Evolutionary conservation across 2,888 invertebrate genomes (phyloP).

Genomic region (Latrodectus hesperus): DNA sequence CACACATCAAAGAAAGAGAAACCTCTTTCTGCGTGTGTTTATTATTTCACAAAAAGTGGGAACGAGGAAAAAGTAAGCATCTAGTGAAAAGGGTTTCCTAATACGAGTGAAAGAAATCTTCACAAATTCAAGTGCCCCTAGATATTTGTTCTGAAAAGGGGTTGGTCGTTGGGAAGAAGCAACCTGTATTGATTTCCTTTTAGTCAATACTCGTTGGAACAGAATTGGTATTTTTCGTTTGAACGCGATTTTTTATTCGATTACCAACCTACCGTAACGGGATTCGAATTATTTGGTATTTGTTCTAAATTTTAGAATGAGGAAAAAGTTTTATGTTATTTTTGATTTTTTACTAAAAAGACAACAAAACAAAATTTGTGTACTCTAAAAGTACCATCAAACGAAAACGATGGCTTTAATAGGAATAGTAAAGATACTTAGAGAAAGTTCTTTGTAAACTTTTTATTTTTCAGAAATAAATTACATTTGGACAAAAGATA

Average conservation of each 20-base stretch:
- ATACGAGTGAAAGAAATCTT: constrained; percentile 25
- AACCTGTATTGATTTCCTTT: constrained; percentile 61
- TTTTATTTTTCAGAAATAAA: too few relatives aligned
- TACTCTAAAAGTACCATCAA: background rate
- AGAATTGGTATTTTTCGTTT: constrained; percentile 57
- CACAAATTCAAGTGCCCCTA: constrained; percentile 46
- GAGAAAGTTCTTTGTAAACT: too few relatives aligned
- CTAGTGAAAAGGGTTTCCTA: background rate
- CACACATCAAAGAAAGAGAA: too few relatives aligned
- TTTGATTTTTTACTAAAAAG: background rate
- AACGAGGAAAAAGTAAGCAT: background rate
- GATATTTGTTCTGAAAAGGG: constrained; percentile 29
- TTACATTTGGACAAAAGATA: too few relatives aligned
- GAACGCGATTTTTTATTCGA: constrained; percentile 62
- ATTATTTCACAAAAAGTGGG: background rate
- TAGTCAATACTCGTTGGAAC: constrained; percentile 54
- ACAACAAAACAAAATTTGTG: background rate
- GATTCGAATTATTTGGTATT: constrained; percentile 54
- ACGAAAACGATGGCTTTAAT: too few relatives aligned
- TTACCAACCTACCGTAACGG: constrained; percentile 41
- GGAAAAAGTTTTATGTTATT: background rate
- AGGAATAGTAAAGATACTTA: too few relatives aligned
- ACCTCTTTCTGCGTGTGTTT: background rate
- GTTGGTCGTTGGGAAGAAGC: background rate
- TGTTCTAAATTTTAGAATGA: constrained; percentile 40